Evolutionary conservation across 2,797 vertebrate species (phyloP).

Genomic region (Macrochelys suwanniensis): DNA sequence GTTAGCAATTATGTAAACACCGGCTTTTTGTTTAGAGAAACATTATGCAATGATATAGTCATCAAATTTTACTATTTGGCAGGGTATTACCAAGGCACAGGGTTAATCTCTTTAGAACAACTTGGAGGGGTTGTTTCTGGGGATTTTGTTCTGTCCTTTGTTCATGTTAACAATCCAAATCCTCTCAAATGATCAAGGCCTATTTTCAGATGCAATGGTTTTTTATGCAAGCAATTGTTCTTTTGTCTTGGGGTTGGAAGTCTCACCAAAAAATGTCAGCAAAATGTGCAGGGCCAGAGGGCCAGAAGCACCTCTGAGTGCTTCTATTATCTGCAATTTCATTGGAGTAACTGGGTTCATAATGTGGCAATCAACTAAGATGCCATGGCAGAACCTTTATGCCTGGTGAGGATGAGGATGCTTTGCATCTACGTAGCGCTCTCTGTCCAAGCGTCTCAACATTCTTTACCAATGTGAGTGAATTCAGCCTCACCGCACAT

Average conservation of each 20-base stretch:
- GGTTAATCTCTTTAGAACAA: not conserved
- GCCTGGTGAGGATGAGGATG: not conserved
- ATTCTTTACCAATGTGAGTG: not conserved
- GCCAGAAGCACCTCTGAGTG: no score
- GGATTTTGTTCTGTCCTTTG: not conserved
- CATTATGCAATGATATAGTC: not conserved
- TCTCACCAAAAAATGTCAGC: not conserved
- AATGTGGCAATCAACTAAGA: not conserved
- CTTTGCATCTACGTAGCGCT: not conserved
- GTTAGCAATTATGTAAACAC: not conserved
- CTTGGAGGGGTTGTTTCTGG: not conserved
- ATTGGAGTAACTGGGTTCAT: not conserved
- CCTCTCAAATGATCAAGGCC: not conserved
- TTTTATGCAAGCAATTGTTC: not conserved
- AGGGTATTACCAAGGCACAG: not conserved
- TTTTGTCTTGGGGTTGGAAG: not conserved
- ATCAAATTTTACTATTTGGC: not conserved
- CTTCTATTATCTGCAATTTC: not conserved
- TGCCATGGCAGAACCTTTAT: not conserved
- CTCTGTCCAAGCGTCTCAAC: not conserved
- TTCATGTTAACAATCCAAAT: not conserved
- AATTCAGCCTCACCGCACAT: not conserved
- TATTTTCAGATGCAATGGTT: not conserved
- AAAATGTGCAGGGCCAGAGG: not conserved
- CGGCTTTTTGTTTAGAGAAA: not conserved